These are phyloP conservation scores for Sitta carolinensis DNA, from an alignment of 2,797 vertebrate genomes.

Conservation along the genomic window DNA sequence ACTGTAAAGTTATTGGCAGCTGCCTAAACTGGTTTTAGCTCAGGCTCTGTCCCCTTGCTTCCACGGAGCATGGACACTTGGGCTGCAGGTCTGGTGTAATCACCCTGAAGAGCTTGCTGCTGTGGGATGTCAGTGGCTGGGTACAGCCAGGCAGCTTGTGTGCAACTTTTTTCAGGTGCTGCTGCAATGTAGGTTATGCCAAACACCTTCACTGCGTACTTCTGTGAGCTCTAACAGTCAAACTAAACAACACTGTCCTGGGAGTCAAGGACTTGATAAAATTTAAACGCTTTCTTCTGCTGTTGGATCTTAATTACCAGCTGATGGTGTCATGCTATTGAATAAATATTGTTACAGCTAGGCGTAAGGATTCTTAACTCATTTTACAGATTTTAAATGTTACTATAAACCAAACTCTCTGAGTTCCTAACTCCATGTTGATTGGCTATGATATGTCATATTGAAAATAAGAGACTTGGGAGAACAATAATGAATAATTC, in stretches of 20 bases:
- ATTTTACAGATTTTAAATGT: not conserved
- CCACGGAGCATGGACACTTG: not conserved
- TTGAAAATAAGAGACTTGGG: not conserved
- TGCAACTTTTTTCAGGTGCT: not conserved
- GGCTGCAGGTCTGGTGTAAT: not conserved
- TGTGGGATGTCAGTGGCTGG: not conserved
- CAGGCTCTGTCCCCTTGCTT: not conserved
- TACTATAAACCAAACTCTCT: not conserved
- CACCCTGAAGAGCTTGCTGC: not conserved
- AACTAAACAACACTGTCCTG: not conserved
- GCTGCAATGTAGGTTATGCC: accelerated
- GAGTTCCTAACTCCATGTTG: not conserved
- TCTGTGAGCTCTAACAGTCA: not conserved
- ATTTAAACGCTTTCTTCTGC: not conserved
- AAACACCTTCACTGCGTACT: not conserved
- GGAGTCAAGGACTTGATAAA: not conserved
- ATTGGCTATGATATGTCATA: not conserved
- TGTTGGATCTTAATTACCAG: not conserved
- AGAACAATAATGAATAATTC: not conserved
- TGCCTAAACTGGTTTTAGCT: not conserved
- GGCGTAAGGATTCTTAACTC: not conserved
- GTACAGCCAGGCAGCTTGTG: not conserved
- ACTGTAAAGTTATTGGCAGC: not conserved
- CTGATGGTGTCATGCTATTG: not conserved
- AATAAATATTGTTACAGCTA: not conserved